Base-by-base conservation (phyloP, 2,113 vertebrate genomes). In the Etheostoma spectabile region DNA sequence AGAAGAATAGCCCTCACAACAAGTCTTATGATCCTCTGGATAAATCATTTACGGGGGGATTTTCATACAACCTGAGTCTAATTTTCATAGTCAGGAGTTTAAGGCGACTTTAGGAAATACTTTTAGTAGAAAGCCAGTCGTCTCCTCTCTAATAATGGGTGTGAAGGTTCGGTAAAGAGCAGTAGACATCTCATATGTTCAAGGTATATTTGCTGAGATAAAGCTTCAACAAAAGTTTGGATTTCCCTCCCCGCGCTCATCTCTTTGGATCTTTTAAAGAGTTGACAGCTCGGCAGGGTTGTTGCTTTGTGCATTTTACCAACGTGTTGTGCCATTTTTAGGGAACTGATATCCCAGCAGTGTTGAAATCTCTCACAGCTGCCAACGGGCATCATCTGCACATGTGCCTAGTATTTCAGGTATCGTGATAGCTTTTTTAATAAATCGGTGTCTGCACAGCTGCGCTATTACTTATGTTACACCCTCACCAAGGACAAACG, bases 11-110 rank as follows among this genome's bases (percentile, higher is more conserved):
- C 53, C 15, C 27, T 57, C 21, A 69, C 16, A 51, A 71, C 30
- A 59, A 33, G 7, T 59, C 46, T 45, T 5, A 27, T 83, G 67
- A 77, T 71, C 21, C 57, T 56, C 21, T 59, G 30, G n/a, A 68
- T 48, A 5, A 73, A 27, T 57, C 8, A 60, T 53, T 45, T 22
- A 56, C 38, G 71, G 10, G 30, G 57, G n/a, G 67, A 52, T 0
- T 60, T 48, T 48, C 18, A 45, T 1, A 2, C 42, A 4, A n/a
- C n/a, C n/a, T n/a, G n/a, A 5, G 22, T 30, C 8, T 71, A 30
- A 24, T 46, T 77, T 52, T 27, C 24, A 61, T 2, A 33, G 45
- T 49, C 27, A 66, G 8, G 33, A 67, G 4, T 61, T 53, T 21
- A 42, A 52, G 57, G 12, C 33, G 11, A 52, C 24, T 22, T 3